These are phyloP conservation scores for Drymodes brunneopygia DNA, from an alignment of 2,113 vertebrate genomes.

Conservation along the genomic window DNA sequence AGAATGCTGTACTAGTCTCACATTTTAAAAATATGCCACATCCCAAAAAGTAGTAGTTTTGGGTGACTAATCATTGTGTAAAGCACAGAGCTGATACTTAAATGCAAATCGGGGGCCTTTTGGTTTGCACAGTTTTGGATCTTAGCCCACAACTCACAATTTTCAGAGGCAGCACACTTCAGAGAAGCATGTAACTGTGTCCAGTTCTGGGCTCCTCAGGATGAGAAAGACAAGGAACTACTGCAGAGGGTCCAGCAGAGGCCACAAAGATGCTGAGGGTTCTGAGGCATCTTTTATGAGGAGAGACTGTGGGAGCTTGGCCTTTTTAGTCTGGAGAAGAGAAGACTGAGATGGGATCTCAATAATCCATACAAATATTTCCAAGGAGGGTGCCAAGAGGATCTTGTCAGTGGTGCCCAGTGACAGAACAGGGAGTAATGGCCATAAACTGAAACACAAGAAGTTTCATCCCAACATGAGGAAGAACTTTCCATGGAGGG, in stretches of 20 bases:
- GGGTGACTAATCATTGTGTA: background rate
- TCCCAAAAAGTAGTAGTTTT: background rate
- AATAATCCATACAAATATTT: background rate
- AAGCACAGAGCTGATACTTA: background rate
- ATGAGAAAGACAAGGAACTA: background rate
- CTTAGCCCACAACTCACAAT: background rate
- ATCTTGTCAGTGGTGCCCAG: background rate
- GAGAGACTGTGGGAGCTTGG: background rate
- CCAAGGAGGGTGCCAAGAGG: background rate
- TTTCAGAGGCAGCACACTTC: background rate
- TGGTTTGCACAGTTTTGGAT: background rate
- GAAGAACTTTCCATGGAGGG: background rate
- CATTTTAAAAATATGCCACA: background rate
- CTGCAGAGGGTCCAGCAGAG: background rate
- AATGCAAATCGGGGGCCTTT: background rate
- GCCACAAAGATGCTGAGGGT: background rate
- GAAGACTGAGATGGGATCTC: background rate
- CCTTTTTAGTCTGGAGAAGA: background rate
- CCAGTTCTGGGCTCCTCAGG: background rate
- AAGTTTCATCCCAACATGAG: background rate
- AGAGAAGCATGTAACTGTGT: background rate
- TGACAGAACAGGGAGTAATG: background rate
- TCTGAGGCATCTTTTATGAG: background rate
- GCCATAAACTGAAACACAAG: background rate
- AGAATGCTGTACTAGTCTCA: background rate